Evolutionary conservation across 2,888 invertebrate species (phyloP), one percentile per base, ranked within the genome.

Genomic region (Apoda limacodes): DNA sequence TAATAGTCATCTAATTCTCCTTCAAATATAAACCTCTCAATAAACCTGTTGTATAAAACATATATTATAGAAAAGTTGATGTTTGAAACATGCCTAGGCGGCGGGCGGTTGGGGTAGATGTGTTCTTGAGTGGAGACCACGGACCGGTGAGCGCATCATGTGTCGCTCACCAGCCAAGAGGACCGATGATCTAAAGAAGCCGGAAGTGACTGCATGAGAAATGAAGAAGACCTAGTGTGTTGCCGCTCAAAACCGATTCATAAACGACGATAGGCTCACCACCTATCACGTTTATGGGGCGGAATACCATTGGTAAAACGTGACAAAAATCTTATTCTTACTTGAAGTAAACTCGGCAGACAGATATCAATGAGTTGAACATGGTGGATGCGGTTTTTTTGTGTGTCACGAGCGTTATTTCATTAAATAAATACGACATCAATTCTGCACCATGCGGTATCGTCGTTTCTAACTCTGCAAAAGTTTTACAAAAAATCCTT

Each of bases 1-100:
- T 87, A 88, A 9, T 84, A 82, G 61, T 95, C 95, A 39, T 91
- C 88, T 9, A 95, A 71, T 29, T 86, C 83, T 1, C 95, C 96
- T 57, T 93, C 89, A 52, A 93, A 90, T 37, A 95, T 86, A 88
- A 95, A 96, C 35, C 88, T 85, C 52, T 91, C 87, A 19, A 96
- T 81, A 55, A 91, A 86, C 35, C 87, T 86, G 51, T 38, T 69
- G 43, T 22, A 24, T 23, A 27, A 20, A 15, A 13, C 28, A 11
- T 9, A 23, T 7, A n/a, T n/a, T n/a, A n/a, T n/a, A n/a, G n/a
- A n/a, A n/a, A n/a, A n/a, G n/a, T n/a, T n/a, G n/a, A n/a, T n/a
- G n/a, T n/a, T n/a, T n/a, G n/a, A n/a, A n/a, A n/a, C n/a, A n/a
- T n/a, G n/a, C n/a, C n/a, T n/a, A n/a, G n/a, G n/a, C n/a, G n/a